Base-by-base conservation (phyloP, 2,888 invertebrate species). In the Agrypnus murinus region DNA sequence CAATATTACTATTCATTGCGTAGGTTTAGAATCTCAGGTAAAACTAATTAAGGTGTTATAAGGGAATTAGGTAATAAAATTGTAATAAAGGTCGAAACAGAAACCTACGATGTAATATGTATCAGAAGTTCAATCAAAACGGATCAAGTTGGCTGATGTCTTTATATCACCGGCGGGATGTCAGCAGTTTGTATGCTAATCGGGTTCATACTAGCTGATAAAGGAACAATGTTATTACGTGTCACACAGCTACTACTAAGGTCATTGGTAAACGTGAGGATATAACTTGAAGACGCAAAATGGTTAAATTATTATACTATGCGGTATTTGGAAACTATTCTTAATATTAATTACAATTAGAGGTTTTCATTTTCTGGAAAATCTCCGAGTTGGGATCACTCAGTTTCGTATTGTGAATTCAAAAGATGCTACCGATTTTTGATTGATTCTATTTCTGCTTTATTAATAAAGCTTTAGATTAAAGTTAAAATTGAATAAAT, bases 161-260 rank as follows among this genome's bases (percentile, higher is more conserved):
- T 72, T 74, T 75, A 77, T 75, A 73, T 73, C 73, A 73, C 75
- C 77, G 74, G 70, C 75, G 75, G 75, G 74, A 75, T 77, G 77
- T 74, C 76, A 73, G 76, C 72, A 76, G 76, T 77, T 77, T 74
- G 75, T 74, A 75, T 75, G 74, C 74, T 73, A 75, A 75, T 75
- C 75, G 64, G 57, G 74, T 69, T 73, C 70, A 65, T 73, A 69
- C 48, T 71, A 59, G 69, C 73, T 73, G 73, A 75, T 74, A 74
- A 73, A 73, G 64, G 73, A 70, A 70, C 66, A 70, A 65, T 65
- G 66, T 71, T 75, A 74, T 75, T 75, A 75, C 74, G 73, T 74
- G 75, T 74, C 72, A 69, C 69, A 69, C 75, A 72, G n/a, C 36
- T 55, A 9, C 36, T 55, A 9, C 36, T 36, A 9, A 10, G 55